These are phyloP conservation scores for Electrona antarctica DNA, from an alignment of 2,113 vertebrate genomes.

Conservation along the genomic window DNA sequence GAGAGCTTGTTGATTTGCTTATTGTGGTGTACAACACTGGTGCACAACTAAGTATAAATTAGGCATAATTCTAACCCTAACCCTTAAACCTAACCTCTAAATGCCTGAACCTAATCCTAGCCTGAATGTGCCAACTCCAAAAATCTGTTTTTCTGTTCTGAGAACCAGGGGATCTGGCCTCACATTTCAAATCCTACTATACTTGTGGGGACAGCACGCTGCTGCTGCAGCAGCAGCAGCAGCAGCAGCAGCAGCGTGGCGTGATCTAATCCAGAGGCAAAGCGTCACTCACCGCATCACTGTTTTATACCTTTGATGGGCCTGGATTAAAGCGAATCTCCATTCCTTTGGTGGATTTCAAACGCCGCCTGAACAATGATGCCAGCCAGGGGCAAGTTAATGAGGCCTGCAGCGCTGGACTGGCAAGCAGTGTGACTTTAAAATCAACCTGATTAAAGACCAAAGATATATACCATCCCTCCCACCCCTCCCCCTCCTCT, in stretches of 20 bases:
- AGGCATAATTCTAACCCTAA: too few species aligned
- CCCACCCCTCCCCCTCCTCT: constrained; percentile 53
- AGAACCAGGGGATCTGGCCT: too few species aligned
- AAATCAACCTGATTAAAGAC: constrained; percentile 86
- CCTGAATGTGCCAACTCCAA: too few species aligned
- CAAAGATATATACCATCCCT: constrained; percentile 53
- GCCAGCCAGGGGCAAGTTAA: constrained; percentile 88
- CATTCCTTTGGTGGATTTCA: constrained; percentile 91
- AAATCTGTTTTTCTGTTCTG: too few species aligned
- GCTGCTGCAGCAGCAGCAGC: too few species aligned
- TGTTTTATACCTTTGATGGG: constrained; percentile 88
- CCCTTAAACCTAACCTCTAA: too few species aligned
- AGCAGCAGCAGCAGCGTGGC: constrained; percentile 15
- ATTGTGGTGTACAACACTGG: too few species aligned
- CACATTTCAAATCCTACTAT: too few species aligned
- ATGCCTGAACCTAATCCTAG: too few species aligned
- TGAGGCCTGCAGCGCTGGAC: constrained; percentile 82
- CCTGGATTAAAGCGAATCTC: constrained; percentile 90
- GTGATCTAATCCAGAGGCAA: constrained; percentile 73
- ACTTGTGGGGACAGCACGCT: too few species aligned
- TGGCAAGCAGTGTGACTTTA: constrained; percentile 83
- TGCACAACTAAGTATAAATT: too few species aligned
- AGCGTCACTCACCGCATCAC: constrained; percentile 78
- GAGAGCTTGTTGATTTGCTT: too few species aligned
- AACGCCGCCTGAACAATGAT: constrained; percentile 88